phyloP scores from a whole-genome alignment of 1,140 invertebrate species.

The Harlomillsia oculata region DNA sequence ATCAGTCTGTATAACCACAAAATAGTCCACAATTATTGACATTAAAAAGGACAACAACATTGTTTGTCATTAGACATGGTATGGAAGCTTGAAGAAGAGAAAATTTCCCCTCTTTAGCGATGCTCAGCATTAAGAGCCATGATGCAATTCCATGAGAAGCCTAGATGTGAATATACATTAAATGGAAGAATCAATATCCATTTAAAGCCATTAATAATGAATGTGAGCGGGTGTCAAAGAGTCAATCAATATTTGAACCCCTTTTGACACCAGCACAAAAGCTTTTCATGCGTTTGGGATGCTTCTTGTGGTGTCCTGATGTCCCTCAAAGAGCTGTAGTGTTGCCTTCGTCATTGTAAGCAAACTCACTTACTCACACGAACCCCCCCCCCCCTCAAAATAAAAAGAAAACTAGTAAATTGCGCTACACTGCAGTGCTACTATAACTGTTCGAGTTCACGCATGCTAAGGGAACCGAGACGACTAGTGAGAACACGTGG shows the following conservation, averaged over 20 bases:
- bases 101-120: neutral
- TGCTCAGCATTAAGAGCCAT: slow-evolving; percentile 1
- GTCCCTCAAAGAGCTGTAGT: neutral
- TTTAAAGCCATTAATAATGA: slow-evolving; percentile 33
- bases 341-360: too few relatives aligned
- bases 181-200: slow-evolving; percentile 26
- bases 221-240: slow-evolving; percentile 28
- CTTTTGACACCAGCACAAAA: neutral
- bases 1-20: neutral
- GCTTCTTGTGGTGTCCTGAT: too few relatives aligned
- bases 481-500: too few relatives aligned
- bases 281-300: too few relatives aligned
- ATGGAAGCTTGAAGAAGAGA: neutral
- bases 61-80: too few relatives aligned
- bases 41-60: slow-evolving; percentile 5
- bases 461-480: too few relatives aligned
- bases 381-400: neutral
- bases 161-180: neutral
- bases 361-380: too few relatives aligned
- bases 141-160: neutral
- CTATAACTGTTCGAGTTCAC: too few relatives aligned
- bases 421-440: too few relatives aligned
- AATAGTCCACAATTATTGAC: neutral
- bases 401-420: too few relatives aligned
- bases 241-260: slow-evolving; percentile 19